These are phyloP conservation scores for Osmerus eperlanus DNA, from an alignment of 2,113 vertebrate genomes.

Conservation along the genomic window DNA sequence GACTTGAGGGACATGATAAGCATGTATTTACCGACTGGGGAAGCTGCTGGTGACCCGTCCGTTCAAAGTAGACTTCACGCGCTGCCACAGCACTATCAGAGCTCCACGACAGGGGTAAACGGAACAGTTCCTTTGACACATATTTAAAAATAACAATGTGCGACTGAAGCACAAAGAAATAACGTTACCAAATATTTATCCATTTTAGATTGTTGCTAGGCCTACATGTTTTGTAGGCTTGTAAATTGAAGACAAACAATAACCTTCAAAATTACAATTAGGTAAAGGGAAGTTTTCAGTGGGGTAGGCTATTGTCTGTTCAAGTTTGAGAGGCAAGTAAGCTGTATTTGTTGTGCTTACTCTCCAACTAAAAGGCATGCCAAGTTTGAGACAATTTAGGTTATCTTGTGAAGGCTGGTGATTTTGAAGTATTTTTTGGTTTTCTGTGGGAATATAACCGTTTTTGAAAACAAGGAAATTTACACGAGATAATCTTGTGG, in stretches of 20 bases:
- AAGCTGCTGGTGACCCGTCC: slow-evolving; percentile 80
- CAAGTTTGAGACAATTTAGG: slow-evolving; percentile 69
- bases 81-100: slow-evolving; percentile 92
- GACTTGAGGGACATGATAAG: slow-evolving; percentile 99
- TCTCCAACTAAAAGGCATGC: slow-evolving; percentile 62
- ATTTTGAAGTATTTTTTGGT: slow-evolving; percentile 34
- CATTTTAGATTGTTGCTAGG: slow-evolving; percentile 51
- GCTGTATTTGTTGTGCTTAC: slow-evolving; percentile 39
- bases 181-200: slow-evolving; percentile 73
- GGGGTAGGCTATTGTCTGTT: slow-evolving; percentile 70
- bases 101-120: slow-evolving; percentile 82
- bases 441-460: slow-evolving; percentile 49
- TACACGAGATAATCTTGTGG: slow-evolving; percentile 24
- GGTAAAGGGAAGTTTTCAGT: slow-evolving; percentile 56
- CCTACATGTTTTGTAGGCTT: slow-evolving; percentile 70
- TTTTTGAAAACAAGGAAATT: slow-evolving; percentile 14
- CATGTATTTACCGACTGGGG: slow-evolving; percentile 95
- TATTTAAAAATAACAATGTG: slow-evolving; percentile 72
- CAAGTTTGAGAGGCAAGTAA: slow-evolving; percentile 41
- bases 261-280: slow-evolving; percentile 66
- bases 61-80: slow-evolving; percentile 91
- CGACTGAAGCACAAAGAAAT: slow-evolving; percentile 48
- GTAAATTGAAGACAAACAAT: slow-evolving; percentile 75
- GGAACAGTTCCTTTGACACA: slow-evolving; percentile 96
- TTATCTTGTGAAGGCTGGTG: slow-evolving; percentile 53